Evolutionary conservation across 92 coral and sea anemone species (phyloP), one percentile per base, ranked within the genome.

Genomic region (Metridium senile): DNA sequence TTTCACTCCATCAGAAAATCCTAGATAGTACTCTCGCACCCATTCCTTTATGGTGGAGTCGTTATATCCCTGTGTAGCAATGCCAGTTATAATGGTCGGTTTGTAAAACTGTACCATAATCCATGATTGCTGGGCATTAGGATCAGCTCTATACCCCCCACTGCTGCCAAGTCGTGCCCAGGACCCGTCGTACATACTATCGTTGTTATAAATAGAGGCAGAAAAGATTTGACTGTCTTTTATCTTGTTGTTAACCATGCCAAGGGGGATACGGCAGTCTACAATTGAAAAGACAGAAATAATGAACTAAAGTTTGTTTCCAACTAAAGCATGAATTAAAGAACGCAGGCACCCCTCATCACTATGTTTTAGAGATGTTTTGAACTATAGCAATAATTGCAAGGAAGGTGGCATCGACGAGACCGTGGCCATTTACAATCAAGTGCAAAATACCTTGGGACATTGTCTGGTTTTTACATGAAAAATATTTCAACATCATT

Each of bases 11-110:
- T 78, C 53, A 1, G 75, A 7, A 62, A 88, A 88, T 19, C 79
- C 93, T 21, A 91, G 77, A 7, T 68, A 46, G 57, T 80, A 91
- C 32, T 16, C 26, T 59, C 56, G 64, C 16, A 84, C 64, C 93
- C 93, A 91, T 62, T 91, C 97, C n/a, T 79, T 74, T 26, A 88
- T 31, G n/a, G 49, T 56, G 0, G 28, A 49, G 46, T 62, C 82
- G 34, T 73, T 72, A 81, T 81, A 88, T 1, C 97, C 97, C 62
- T 91, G 97, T 11, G 97, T 91, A 25, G 97, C 89, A 73, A 91
- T 86, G 29, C 89, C 93, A 52, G 89, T 89, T 6, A 91, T 68
- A 9, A 91, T 88, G 62, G 85, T 80, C 27, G 82, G 81, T 74
- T 79, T 43, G 49, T 9, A n/a, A 66, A 79, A 77, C 0, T 11